phyloP scores from a whole-genome alignment of 2,797 vertebrate species.

The Macroramphosus scolopax region DNA sequence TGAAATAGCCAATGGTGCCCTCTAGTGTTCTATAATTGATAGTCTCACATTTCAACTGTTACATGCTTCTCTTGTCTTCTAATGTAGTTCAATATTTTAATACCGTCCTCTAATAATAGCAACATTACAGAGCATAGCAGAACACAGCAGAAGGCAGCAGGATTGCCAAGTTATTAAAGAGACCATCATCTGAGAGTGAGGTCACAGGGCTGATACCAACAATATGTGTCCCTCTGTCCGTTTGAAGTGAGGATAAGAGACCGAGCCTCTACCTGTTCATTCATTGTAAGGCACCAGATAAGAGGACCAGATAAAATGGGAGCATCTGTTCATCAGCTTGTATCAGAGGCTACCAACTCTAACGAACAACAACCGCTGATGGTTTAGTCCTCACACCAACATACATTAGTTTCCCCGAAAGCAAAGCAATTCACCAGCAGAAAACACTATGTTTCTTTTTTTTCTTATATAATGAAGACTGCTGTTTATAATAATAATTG shows the following conservation, averaged over 20 bases:
- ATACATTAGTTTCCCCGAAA: no score
- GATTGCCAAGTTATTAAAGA: slow-evolving; percentile 3
- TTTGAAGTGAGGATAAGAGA: slow-evolving; percentile 16
- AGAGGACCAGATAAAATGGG: background rate
- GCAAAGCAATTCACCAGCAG: no score
- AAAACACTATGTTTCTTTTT: no score
- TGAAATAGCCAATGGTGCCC: slow-evolving; percentile 51
- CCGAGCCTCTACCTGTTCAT: slow-evolving; percentile 11
- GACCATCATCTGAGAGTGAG: slow-evolving; percentile 7
- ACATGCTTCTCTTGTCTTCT: background rate
- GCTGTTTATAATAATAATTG: background rate
- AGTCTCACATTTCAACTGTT: background rate
- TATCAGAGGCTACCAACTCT: background rate
- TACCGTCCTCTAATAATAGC: background rate
- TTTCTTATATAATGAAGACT: no score
- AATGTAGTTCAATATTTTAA: background rate
- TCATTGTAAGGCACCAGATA: background rate
- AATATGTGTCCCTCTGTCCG: slow-evolving; percentile 10
- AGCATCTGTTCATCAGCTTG: slow-evolving; percentile 12
- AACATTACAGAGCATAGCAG: background rate
- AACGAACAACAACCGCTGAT: slow-evolving; percentile 10
- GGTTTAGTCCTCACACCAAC: no score
- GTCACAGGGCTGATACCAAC: slow-evolving; percentile 1
- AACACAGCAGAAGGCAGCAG: slow-evolving; percentile 12
- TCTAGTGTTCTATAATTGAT: slow-evolving; percentile 48